These are phyloP conservation scores for Pachliopta kotzebuea DNA, from an alignment of 2,888 invertebrate species.

Conservation along the genomic window DNA sequence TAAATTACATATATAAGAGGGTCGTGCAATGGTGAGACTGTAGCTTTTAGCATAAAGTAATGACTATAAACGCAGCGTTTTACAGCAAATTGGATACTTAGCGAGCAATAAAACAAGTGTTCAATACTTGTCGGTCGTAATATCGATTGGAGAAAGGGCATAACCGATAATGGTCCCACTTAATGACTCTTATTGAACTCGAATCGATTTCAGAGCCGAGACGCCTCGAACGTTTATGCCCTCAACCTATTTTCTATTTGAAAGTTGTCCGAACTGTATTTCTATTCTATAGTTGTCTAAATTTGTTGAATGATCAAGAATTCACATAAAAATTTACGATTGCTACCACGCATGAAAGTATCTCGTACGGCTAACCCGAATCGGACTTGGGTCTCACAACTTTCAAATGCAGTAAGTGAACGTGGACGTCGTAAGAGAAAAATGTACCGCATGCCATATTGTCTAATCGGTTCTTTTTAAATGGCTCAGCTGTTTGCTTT, in stretches of 20 bases:
- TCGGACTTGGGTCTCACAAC: constrained; percentile 1
- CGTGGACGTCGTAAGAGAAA: constrained; percentile 2
- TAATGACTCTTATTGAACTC: not conserved
- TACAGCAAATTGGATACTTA: constrained; percentile 21
- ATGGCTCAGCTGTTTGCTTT: not conserved
- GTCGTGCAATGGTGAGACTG: not conserved
- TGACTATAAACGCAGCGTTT: constrained; percentile 2
- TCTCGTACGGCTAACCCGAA: constrained; percentile 7
- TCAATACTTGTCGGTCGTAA: constrained; percentile 1
- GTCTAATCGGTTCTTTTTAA: not conserved
- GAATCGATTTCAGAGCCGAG: constrained; percentile 18
- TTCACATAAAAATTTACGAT: constrained; percentile 17
- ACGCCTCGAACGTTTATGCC: not conserved
- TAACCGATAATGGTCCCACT: constrained; percentile 3
- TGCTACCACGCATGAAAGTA: constrained; percentile 8
- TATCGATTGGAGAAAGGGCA: constrained; percentile 6
- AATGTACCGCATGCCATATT: not conserved
- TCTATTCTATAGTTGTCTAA: constrained; percentile 8
- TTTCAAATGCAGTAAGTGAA: constrained; percentile 17
- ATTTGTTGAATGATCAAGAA: constrained; percentile 4
- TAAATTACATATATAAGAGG: not conserved
- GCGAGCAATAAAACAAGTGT: constrained; percentile 15
- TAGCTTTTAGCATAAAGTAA: not conserved
- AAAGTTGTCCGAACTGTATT: constrained; percentile 5
- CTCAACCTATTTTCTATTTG: constrained; percentile 4